These are phyloP conservation scores for Staurois parvus DNA, from an alignment of 2,797 vertebrate genomes.

Conservation along the genomic window DNA sequence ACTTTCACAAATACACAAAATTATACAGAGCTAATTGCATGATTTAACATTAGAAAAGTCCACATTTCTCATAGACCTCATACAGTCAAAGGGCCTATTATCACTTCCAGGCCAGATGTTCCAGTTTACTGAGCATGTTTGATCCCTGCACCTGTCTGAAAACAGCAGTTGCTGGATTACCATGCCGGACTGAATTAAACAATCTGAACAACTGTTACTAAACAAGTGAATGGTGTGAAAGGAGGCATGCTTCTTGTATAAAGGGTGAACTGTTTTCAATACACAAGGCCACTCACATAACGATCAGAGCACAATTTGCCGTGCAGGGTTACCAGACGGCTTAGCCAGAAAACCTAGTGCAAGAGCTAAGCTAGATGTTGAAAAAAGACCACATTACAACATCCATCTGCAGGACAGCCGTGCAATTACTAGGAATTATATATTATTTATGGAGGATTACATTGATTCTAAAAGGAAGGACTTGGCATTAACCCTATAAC, in stretches of 20 bases:
- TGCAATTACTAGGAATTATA: constrained; percentile 78
- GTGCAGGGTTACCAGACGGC: constrained; percentile 67
- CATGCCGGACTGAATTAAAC: constrained; percentile 77
- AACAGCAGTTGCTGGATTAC: constrained; percentile 85
- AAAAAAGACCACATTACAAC: constrained; percentile 74
- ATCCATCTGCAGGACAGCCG: constrained; percentile 82
- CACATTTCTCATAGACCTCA: constrained; percentile 72
- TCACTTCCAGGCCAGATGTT: constrained; percentile 83
- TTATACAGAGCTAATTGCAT: constrained; percentile 71
- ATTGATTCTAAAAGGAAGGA: constrained; percentile 77
- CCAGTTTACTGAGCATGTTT: constrained; percentile 80
- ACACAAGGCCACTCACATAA: constrained; percentile 77
- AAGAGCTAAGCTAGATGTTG: constrained; percentile 67
- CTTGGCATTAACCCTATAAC: constrained; percentile 67
- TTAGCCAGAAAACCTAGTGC: constrained; percentile 70
- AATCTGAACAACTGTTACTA: constrained; percentile 83
- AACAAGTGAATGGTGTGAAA: constrained; percentile 83
- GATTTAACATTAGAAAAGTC: constrained; percentile 77
- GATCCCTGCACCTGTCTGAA: constrained; percentile 84
- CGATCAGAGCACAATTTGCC: constrained; percentile 69
- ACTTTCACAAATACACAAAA: constrained; percentile 19
- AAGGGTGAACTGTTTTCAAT: constrained; percentile 81
- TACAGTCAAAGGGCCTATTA: constrained; percentile 80
- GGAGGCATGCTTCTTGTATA: constrained; percentile 78
- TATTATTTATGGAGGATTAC: constrained; percentile 83